Base-by-base conservation (phyloP, 2,113 vertebrate species). In the Tiliqua scincoides region DNA sequence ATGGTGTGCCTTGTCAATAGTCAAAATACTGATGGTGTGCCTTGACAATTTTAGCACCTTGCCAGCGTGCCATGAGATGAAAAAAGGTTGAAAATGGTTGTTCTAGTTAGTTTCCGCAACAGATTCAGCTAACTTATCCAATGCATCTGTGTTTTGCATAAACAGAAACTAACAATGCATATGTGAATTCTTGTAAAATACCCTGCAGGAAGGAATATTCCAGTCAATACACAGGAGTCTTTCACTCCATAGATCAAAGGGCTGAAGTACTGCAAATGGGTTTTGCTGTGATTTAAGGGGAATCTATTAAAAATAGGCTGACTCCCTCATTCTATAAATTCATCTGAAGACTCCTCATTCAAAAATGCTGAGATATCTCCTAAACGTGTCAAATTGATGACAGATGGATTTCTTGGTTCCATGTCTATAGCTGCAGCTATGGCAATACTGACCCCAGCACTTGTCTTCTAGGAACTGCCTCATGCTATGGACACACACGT, bases 281-380 rank as follows among this genome's bases (percentile, higher is more conserved):
- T 76, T 68, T 82, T 68, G 57, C 71, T 54, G 62, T 87, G 85
- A 87, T 87, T 87, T 82, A 81, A 82, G 79, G 57, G 62, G 59
- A 67, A n/a, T 82, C 71, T 87, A 76, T 87, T 82, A 82, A 82
- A 87, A 82, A 75, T 15, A 25, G 71, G 79, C 70, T 80, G 78
- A 82, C 88, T 91, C 90, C 78, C 73, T 86, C 54, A 68, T 80
- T 90, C 74, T 78, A 79, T 91, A 89, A 86, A 82, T 74, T 87
- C 25, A 21, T 48, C 70, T 73, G 82, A 91, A 90, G 91, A 76
- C 52, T 83, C 81, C 87, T 91, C 63, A 70, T 82, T 81, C 37
- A 83, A 73, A 67, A 90, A 87, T 82, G 89, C 71, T 72, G 82
- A 91, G 81, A 57, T 87, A 82, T 18, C 76, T 83, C 85, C 37